Evolutionary conservation across 2,113 vertebrate species (phyloP).

Genomic region (human): GRCh38 chr1:72017001-72017500

Average conservation of each 20-base stretch:
- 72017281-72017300: neutral
- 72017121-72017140: too few relatives aligned
- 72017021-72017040: neutral
- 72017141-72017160: neutral
- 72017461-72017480: neutral
- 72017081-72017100: neutral
- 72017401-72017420: neutral
- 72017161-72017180: neutral
- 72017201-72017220: neutral
- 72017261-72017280: neutral
- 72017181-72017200: neutral
- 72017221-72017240: neutral
- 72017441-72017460: neutral
- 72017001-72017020: neutral
- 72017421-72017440: neutral
- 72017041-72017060: neutral
- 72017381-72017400: neutral
- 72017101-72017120: neutral
- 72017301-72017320: rapidly evolving
- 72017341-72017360: neutral
- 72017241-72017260: neutral
- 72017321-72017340: neutral
- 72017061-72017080: neutral
- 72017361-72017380: neutral
- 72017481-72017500: neutral